Evolutionary conservation across 2,113 vertebrate species (phyloP).

Genomic region (Phoenicopterus ruber): DNA sequence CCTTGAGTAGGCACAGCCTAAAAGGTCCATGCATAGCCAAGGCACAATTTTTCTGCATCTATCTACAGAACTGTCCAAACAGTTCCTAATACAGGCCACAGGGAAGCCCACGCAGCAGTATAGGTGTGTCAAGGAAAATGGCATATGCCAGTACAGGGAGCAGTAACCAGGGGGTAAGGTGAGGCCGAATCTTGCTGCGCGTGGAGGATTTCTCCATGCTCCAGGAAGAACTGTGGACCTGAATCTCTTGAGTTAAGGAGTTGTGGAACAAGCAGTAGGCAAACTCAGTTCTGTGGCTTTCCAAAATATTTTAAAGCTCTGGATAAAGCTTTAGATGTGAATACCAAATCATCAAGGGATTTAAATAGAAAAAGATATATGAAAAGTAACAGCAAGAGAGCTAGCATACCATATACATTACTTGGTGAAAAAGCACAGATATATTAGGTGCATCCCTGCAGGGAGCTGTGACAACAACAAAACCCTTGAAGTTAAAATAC

Average conservation of each 20-base stretch:
- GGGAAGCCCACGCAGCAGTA: background rate
- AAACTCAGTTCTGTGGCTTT: background rate
- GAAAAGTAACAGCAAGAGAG: background rate
- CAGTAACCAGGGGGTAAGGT: background rate
- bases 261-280: background rate
- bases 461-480: conserved; percentile 9
- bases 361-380: background rate
- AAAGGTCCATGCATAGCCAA: background rate
- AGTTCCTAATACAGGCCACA: background rate
- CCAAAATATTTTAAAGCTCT: background rate
- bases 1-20: background rate
- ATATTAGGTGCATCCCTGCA: background rate
- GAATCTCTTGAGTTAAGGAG: background rate
- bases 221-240: background rate
- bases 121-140: background rate
- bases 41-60: background rate
- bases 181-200: background rate
- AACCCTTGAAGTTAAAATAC: conserved; percentile 14
- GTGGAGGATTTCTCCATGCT: background rate
- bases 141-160: background rate
- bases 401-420: background rate
- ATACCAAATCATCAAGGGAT: background rate
- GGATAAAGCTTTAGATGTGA: background rate
- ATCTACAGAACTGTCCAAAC: background rate
- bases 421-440: background rate